Base-by-base conservation (phyloP, 2,113 vertebrate species). In the Plestiodon gilberti region DNA sequence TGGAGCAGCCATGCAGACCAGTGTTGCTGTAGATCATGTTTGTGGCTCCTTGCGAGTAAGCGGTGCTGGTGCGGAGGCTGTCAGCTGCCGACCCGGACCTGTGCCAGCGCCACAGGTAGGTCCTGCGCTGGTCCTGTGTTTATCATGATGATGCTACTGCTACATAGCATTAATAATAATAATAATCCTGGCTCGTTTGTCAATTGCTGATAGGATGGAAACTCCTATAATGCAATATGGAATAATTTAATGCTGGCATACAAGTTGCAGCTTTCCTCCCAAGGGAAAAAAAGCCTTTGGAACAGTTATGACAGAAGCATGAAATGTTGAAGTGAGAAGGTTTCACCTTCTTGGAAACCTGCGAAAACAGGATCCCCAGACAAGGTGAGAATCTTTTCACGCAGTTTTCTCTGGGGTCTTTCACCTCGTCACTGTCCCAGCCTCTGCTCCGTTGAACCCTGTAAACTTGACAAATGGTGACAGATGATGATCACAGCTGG, bases 401-500 rank as follows among this genome's bases (percentile, higher is more conserved):
- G 69, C 0, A 0, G 48, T 89, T 79, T 88, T 89, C 85, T 70
- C 73, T 6, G 23, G 5, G 87, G 43, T 83, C 1, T 76, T 78
- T 89, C 64, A 23, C 69, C 52, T 87, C 78, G 52, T 69, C 88
- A 92, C 79, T 84, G 83, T 43, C 13, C n/a, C 1, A 30, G 78
- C 30, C 70, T 83, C 81, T 87, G 88, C 76, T 90, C 82, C 83
- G 84, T 64, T 3, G 17, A 79, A 84, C n/a, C 81, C 81, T 90
- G 65, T 86, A 89, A 93, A 90, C 74, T 75, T 93, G 90, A 93
- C 90, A 78, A 59, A 35, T 59, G 65, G 64, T 85, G 76, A 78
- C 76, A 59, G 76, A 28, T 87, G 85, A 92, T 86, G 88, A 84
- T 55, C 83, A 70, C 93, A 94, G 93, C 91, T 95, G 95, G 83